phyloP scores from a whole-genome alignment of 2,888 invertebrate genomes.

The Smittia aterrima region DNA sequence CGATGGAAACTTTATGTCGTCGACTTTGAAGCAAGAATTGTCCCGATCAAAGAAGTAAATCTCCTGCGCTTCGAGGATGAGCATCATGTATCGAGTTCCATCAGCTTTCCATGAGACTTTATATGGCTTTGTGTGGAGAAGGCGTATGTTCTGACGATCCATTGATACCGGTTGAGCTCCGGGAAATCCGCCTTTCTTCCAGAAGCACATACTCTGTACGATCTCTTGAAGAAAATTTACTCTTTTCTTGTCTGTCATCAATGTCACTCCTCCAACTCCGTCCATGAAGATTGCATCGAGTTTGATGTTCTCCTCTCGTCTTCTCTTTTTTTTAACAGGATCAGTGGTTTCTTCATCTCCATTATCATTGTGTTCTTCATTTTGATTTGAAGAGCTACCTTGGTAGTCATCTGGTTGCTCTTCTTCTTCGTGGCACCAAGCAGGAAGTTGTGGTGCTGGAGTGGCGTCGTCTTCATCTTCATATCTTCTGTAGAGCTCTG shows the following conservation, averaged over 20 bases:
- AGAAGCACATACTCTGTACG: conserved; percentile 77
- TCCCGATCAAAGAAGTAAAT: conserved; percentile 95
- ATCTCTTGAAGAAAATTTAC: conserved; percentile 63
- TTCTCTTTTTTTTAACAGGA: conserved; percentile 50
- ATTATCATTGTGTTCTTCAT: conserved; percentile 15
- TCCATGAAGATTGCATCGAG: conserved; percentile 79
- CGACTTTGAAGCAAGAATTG: conserved; percentile 84
- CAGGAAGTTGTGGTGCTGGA: conserved; percentile 75
- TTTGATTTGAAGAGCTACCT: conserved; percentile 46
- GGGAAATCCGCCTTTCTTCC: conserved; percentile 81
- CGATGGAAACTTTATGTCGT: conserved; percentile 75
- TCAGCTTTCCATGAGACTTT: conserved; percentile 99
- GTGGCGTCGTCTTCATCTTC: conserved; percentile 67
- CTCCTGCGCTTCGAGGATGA: conserved; percentile 80
- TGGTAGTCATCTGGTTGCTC: conserved; percentile 45
- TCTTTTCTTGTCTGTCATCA: conserved; percentile 63
- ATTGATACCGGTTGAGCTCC: conserved; percentile 98
- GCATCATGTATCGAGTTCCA: conserved; percentile 96
- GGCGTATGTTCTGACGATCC: conserved; percentile 75
- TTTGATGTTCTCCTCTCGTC: conserved; percentile 58
- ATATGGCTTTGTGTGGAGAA: conserved; percentile 79
- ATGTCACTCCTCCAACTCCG: conserved; percentile 75
- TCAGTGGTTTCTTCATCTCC: conserved; percentile 40
- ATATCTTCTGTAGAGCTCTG: conserved; percentile 79
- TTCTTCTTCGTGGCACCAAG: conserved; percentile 79